Base-by-base conservation (phyloP, 2,888 invertebrate species). In the Cylloceria caligata region DNA sequence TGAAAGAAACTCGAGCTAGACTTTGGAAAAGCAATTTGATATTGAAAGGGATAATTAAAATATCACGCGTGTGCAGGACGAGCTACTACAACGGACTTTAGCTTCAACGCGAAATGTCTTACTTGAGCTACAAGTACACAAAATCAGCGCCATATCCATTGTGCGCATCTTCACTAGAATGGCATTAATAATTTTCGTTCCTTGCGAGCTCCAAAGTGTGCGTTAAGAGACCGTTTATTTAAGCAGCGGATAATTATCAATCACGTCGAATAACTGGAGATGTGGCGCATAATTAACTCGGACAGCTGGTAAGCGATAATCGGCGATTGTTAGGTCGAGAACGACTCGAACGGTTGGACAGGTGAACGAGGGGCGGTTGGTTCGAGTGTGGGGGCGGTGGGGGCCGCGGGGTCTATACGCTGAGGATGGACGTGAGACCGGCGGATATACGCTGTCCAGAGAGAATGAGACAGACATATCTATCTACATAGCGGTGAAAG, bases 301-400 rank as follows among this genome's bases (percentile, higher is more conserved):
- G 80, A 84, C 84, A 82, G 84, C 83, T 85, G 85, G 82, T 82
- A 85, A 85, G 83, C 83, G 84, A 79, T 85, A 85, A 85, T 85
- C 81, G 81, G 73, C 72, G 78, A 76, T 81, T 84, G 85, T 82
- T 85, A 78, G 67, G 69, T 71, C 73, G 55, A 52, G 65, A 82
- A 75, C 65, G 71, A 78, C 78, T 78, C 74, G 74, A 57, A 74
- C 79, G 67, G 72, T 73, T 68, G 82, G 84, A 84, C 85, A 85
- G 84, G 85, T 84, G 82, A 84, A 83, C 79, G 78, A 73, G 77
- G 73, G 83, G 73, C 76, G 64, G 73, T 74, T 81, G 78, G 74
- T 67, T 72, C 36, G 74, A 71, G 57, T 21, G 69, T 21, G 76
- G 81, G 80, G 74, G 77, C 69, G 80, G 77, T 55, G 65, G 68